Evolutionary conservation across 2,888 invertebrate species (phyloP), one percentile per base, ranked within the genome.

Genomic region (Salticus scenicus): DNA sequence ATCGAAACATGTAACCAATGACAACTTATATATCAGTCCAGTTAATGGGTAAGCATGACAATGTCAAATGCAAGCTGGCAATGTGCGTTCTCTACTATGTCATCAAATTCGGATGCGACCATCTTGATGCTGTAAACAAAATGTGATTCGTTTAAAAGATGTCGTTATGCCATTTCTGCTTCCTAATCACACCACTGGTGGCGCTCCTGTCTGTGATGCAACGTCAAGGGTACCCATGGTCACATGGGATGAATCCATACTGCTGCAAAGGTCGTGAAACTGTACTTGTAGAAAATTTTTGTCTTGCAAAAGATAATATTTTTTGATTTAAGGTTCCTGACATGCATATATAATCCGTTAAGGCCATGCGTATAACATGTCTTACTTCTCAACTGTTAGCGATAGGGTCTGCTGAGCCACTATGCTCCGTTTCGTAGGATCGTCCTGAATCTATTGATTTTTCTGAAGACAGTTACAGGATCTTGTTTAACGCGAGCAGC

Each of bases 131-230:
- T 27, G 63, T 27, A 63, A 63, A 63, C 63, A 63, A 7, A 63
- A 63, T 10, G 5, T 63, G 63, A 10, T 7, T 63, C 10, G 5
- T 24, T 63, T 4, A 63, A 63, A 63, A 63, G 24, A 27, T 27
- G 63, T 7, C 63, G 10, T 63, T 7, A 27, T 27, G 28, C 63
- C 63, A 63, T 63, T 4, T 7, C 63, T 7, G 63, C 63, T 27
- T 10, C 10, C 63, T 63, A 10, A 63, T 63, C 10, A 10, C 4
- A 63, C 28, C 10, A 63, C 28, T 63, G 63, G 28, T 7, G 63
- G 63, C 5, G 37, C 37, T 37, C 37, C 37, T 37, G 63, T 63
- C 63, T 63, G 63, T 63, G 24, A 63, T 63, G 63, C 4, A 63
- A 10, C 28, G 63, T 10, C 8, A 63, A 7, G 24, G 63, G 10